Evolutionary conservation across 2,888 invertebrate species (phyloP).

Genomic region (Eurytoma californica): DNA sequence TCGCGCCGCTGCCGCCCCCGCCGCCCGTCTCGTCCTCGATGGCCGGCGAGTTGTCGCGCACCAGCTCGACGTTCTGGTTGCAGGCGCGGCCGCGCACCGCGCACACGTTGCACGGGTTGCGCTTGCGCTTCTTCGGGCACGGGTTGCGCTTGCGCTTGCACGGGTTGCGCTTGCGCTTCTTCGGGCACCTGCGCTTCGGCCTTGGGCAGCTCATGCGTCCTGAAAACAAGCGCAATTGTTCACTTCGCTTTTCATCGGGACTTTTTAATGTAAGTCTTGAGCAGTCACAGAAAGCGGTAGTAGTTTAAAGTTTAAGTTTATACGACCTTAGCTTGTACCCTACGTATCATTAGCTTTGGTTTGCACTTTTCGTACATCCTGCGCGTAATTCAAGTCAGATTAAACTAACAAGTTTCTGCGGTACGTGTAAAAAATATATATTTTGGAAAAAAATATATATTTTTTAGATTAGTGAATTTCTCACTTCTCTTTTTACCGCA

Average conservation of each 20-base stretch:
- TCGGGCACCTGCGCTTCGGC: neutral
- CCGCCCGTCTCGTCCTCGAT: slow-evolving; percentile 12
- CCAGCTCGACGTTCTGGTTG: slow-evolving; percentile 49
- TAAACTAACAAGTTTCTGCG: neutral
- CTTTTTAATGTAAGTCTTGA: neutral
- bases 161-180: neutral
- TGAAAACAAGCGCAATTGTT: neutral
- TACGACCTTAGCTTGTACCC: neutral
- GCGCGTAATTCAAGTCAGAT: neutral
- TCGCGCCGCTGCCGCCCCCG: neutral
- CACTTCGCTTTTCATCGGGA: neutral
- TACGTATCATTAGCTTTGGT: neutral
- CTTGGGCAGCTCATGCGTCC: neutral
- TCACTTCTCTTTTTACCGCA: slow-evolving; percentile 49
- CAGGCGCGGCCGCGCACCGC: slow-evolving; percentile 52
- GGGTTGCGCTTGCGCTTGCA: slow-evolving; percentile 25
- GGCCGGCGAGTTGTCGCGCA: slow-evolving; percentile 41
- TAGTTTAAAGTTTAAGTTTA: neutral
- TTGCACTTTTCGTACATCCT: neutral
- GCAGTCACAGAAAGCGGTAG: neutral
- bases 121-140: slow-evolving; percentile 31
- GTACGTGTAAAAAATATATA: neutral
- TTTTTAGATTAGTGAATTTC: neutral
- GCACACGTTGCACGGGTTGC: slow-evolving; percentile 48
- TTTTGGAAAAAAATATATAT: neutral